A percentile compares a stretch with the other conserved stretches of the same genome.
Evolutionary conservation across 1,140 invertebrate genomes (phyloP).

Genomic region (Procambarus clarkii): DNA sequence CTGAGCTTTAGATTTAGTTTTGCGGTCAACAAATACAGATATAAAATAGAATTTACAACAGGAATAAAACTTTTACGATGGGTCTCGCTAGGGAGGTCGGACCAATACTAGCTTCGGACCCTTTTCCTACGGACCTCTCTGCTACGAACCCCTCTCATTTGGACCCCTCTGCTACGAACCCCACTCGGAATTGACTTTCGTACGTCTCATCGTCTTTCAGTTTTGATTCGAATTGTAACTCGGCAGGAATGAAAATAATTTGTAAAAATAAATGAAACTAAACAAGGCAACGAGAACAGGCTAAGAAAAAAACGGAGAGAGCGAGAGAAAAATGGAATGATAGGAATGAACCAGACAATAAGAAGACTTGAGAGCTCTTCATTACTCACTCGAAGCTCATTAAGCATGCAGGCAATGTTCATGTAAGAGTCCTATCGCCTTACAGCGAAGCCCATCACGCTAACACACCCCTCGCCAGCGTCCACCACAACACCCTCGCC

Average conservation of each 20-base stretch:
- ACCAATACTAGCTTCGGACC: background rate
- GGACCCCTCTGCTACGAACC: too few species aligned
- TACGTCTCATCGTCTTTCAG: background rate
- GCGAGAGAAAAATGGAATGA: background rate
- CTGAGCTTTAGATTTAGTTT: conserved; percentile 11
- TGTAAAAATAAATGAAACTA: background rate
- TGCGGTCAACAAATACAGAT: conserved; percentile 34
- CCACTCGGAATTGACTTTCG: background rate
- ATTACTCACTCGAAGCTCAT: background rate
- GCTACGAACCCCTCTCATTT: too few species aligned
- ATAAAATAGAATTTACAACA: conserved; percentile 21
- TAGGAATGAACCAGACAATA: background rate
- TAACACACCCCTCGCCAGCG: too few species aligned
- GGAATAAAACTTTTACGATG: conserved; percentile 34
- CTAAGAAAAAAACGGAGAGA: background rate
- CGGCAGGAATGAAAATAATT: background rate
- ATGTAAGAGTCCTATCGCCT: background rate
- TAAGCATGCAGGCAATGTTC: background rate
- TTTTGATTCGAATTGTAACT: conserved; percentile 5
- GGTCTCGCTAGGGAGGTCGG: background rate
- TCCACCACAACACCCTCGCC: background rate
- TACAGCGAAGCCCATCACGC: background rate
- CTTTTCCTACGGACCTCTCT: too few species aligned
- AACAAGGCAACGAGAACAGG: conserved; percentile 1
- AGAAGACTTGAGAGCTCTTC: background rate